These are phyloP conservation scores for Gallinago stenura DNA, from an alignment of 2,797 vertebrate species.

Conservation along the genomic window DNA sequence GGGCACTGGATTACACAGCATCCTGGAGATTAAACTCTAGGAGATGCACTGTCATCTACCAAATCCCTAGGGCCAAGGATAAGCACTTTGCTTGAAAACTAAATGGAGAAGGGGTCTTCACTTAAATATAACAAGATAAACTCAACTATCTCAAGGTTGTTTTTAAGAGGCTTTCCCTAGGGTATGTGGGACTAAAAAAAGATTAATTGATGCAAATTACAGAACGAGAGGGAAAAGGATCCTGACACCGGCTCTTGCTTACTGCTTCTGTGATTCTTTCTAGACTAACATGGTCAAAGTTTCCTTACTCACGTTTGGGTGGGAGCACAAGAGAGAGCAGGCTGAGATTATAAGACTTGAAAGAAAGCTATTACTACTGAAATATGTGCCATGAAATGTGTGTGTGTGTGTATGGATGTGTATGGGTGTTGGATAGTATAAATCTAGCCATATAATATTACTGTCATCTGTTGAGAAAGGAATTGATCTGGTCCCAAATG, in stretches of 20 bases:
- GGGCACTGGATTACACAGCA: background rate
- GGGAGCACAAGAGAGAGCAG: conserved; percentile 2
- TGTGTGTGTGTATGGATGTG: background rate
- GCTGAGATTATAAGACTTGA: background rate
- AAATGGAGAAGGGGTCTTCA: background rate
- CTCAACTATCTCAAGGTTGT: background rate
- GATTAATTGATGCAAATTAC: background rate
- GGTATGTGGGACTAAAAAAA: background rate
- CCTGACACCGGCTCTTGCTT: conserved; percentile 71
- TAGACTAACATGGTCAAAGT: conserved; percentile 60
- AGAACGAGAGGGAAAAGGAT: conserved; percentile 42
- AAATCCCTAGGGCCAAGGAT: background rate
- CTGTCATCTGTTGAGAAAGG: background rate
- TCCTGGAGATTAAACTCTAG: background rate
- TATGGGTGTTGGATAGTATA: background rate
- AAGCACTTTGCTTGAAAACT: background rate
- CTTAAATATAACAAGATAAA: background rate
- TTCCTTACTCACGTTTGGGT: conserved; percentile 61
- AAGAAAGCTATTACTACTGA: background rate
- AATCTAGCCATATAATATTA: background rate
- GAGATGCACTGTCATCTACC: background rate
- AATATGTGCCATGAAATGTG: background rate
- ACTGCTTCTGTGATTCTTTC: conserved; percentile 57
- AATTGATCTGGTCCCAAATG: background rate
- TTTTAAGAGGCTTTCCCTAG: conserved; percentile 50